Conservation (phyloP, 2,113 vertebrate species). For the Rhea americana region DNA sequence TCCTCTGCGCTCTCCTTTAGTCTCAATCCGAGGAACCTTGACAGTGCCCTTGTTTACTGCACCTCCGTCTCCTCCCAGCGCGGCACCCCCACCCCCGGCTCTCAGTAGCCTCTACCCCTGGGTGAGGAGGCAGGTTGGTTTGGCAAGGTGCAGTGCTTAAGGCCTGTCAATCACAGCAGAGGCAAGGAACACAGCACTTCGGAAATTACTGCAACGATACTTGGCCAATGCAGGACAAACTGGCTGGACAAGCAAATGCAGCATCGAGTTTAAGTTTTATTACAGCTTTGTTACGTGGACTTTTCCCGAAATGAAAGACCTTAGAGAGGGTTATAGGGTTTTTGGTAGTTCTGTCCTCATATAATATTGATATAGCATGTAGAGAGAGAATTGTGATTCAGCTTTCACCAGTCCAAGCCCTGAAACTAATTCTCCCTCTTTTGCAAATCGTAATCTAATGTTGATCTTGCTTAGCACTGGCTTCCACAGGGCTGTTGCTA, state of each 20-base stretch:
- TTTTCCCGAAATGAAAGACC: neutral
- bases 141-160: neutral
- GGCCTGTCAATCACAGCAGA: rapidly evolving
- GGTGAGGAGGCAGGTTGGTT: neutral
- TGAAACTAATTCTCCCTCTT: neutral
- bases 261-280: neutral
- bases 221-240: neutral
- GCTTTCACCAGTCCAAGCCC: neutral
- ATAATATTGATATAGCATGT: neutral
- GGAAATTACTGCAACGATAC: neutral
- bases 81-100: neutral
- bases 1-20: neutral
- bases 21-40: neutral
- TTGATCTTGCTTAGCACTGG: neutral
- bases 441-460: neutral
- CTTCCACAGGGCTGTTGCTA: neutral
- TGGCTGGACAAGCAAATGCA: rapidly evolving
- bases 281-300: neutral
- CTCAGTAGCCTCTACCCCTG: no score
- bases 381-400: neutral
- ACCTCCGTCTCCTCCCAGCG: neutral
- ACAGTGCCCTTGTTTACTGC: neutral
- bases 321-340: neutral
- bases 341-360: neutral
- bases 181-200: neutral